A percentile compares a stretch with the other conserved stretches of the same genome.
phyloP scores from a whole-genome alignment of 2,888 invertebrate genomes.

The Pristionchus exspectatus region DNA sequence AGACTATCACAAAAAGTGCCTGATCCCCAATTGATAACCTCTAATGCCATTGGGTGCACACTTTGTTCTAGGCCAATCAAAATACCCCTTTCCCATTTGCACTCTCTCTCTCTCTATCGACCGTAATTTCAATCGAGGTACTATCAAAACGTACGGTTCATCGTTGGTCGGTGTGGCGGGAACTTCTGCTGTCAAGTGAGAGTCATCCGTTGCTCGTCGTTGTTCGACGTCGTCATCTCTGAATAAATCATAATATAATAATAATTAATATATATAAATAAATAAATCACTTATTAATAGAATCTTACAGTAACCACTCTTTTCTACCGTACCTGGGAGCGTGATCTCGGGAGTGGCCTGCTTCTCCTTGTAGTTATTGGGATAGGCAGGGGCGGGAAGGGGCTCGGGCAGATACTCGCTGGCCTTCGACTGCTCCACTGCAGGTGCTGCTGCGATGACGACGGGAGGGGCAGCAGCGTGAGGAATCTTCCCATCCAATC shows the following conservation, averaged over 20 bases:
- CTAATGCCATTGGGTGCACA: not conserved
- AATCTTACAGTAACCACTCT: not conserved
- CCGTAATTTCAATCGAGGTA: not conserved
- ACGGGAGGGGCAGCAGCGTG: not conserved
- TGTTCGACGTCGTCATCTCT: slow-evolving; percentile 41
- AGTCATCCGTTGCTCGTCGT: slow-evolving; percentile 23
- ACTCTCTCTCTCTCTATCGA: slow-evolving; percentile 25
- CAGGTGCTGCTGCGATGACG: slow-evolving; percentile 39
- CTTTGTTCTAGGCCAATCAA: not conserved
- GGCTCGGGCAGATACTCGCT: slow-evolving; percentile 25
- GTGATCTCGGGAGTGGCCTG: slow-evolving; percentile 29
- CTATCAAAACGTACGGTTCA: not conserved
- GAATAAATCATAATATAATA: too few relatives aligned
- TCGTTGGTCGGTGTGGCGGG: not conserved
- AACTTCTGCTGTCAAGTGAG: not conserved
- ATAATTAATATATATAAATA: not conserved
- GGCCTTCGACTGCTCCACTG: slow-evolving; percentile 24
- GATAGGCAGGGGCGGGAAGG: not conserved
- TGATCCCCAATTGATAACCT: not conserved
- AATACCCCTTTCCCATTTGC: not conserved
- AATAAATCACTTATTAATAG: not conserved
- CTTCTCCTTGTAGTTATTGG: slow-evolving; percentile 24
- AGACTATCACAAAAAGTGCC: not conserved
- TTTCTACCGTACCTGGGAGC: not conserved
- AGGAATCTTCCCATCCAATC: not conserved